These are phyloP conservation scores for Lasioglossum oenotherae DNA, from an alignment of 2,888 invertebrate genomes.

Conservation along the genomic window DNA sequence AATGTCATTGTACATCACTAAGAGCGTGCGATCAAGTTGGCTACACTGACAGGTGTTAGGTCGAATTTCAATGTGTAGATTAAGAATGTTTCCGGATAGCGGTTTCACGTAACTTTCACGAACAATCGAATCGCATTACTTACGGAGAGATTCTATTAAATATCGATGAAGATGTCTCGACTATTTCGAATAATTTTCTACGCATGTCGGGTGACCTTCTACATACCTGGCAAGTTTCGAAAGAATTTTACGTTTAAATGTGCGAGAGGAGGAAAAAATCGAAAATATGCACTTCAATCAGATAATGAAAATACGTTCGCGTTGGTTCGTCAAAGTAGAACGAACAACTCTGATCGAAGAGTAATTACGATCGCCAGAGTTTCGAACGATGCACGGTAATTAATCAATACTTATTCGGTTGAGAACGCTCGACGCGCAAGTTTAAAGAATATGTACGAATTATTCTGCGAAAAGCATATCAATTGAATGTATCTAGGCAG, in stretches of 20 bases:
- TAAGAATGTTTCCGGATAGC: slow-evolving; percentile 59
- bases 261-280: background rate
- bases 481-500: slow-evolving; percentile 54
- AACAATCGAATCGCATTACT: slow-evolving; percentile 42
- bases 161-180: background rate
- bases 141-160: slow-evolving; percentile 21
- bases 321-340: background rate
- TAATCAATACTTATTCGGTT: background rate
- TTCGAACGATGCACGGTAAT: background rate
- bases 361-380: background rate
- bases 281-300: background rate
- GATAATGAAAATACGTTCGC: background rate
- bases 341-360: background rate
- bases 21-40: slow-evolving; percentile 43
- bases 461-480: slow-evolving; percentile 49
- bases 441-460: background rate
- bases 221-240: background rate
- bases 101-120: slow-evolving; percentile 55
- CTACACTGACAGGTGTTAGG: slow-evolving; percentile 49
- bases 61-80: slow-evolving; percentile 60
- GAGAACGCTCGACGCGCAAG: background rate
- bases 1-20: slow-evolving; percentile 24
- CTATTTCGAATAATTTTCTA: slow-evolving; percentile 1
- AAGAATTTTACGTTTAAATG: background rate
- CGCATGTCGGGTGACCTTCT: background rate